Base-by-base conservation (phyloP, 2,888 invertebrate species). In the Coenonympha glycerion region DNA sequence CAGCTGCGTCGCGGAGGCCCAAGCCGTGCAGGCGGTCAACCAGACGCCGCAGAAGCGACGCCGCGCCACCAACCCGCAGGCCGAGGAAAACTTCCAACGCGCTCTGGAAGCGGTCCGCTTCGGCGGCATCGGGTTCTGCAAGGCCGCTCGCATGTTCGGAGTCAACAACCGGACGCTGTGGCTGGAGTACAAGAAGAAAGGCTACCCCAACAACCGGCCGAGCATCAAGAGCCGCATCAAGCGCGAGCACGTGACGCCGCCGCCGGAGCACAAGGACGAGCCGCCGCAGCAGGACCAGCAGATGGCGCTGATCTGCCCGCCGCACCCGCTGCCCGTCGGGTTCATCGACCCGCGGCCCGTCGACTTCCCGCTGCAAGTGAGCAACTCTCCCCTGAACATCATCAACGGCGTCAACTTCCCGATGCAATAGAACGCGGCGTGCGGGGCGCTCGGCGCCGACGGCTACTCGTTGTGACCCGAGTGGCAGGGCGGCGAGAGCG, bases 121-220 rank as follows among this genome's bases (percentile, higher is more conserved):
- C 66, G 95, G 95, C 16, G 93, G 94, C 30, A 93, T 95, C 61
- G 95, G 95, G 1, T 95, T 95, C 77, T 95, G 95, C 76, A 94
- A 94, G 68, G 95, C 95, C 6, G 95, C 95, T 0, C 88, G 93
- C 45, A 90, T 94, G 81, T 95, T 93, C 74, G 95, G 95, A 22
- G 94, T 95, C 11, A 95, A 95, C 77, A 95, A 95, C 78, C 89
- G 95, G 49, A 95, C 95, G 0, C 83, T 95, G 2, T 95, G 95
- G 95, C 82, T 95, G 30, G 95, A 95, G 69, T 95, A 94, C 71
- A 94, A 93, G 68, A 94, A 93, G 74, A 91, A 93, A 36, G 95
- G 95, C 0, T 95, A 95, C 74, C 94, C 94, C 1, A 93, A 93
- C 65, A 93, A 91, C 68, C 87, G 94, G 60, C 91, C 93, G 9